phyloP scores from a whole-genome alignment of 2,888 invertebrate species.

The Muschampia plurimacula region DNA sequence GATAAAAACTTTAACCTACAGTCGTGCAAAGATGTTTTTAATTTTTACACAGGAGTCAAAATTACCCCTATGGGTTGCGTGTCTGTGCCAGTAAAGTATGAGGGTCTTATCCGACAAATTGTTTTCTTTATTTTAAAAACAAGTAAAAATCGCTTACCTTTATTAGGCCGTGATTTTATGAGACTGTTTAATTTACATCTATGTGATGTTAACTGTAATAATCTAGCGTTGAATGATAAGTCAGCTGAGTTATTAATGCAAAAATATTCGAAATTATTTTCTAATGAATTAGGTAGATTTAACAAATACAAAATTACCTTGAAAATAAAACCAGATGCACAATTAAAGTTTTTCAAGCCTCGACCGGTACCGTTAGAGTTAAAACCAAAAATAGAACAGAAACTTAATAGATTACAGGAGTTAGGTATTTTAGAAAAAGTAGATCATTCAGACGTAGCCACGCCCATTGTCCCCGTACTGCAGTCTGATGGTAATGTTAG shows the following conservation, averaged over 20 bases:
- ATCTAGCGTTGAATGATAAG: background rate
- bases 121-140: slow-evolving; percentile 16
- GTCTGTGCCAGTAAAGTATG: background rate
- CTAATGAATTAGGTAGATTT: slow-evolving; percentile 34
- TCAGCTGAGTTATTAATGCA: slow-evolving; percentile 1
- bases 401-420: slow-evolving; percentile 37
- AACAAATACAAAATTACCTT: slow-evolving; percentile 41
- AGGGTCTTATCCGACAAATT: background rate
- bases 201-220: background rate
- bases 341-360: slow-evolving; percentile 41
- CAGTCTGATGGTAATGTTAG: slow-evolving; percentile 35
- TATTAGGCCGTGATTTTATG: slow-evolving; percentile 5
- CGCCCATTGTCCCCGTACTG: slow-evolving; percentile 42
- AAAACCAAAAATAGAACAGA: slow-evolving; percentile 41
- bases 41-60: slow-evolving; percentile 14
- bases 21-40: slow-evolving; percentile 5
- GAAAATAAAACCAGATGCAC: slow-evolving; percentile 36
- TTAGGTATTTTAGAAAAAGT: slow-evolving; percentile 42
- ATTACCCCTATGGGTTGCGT: slow-evolving; percentile 10
- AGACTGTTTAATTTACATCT: background rate
- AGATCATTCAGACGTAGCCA: slow-evolving; percentile 37
- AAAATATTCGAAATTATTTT: slow-evolving; percentile 36
- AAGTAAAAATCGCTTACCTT: background rate
- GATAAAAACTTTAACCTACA: background rate
- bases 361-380: slow-evolving; percentile 40